Evolutionary conservation across 1,140 invertebrate species (phyloP).

Genomic region (Drosophila triauraria): DNA sequence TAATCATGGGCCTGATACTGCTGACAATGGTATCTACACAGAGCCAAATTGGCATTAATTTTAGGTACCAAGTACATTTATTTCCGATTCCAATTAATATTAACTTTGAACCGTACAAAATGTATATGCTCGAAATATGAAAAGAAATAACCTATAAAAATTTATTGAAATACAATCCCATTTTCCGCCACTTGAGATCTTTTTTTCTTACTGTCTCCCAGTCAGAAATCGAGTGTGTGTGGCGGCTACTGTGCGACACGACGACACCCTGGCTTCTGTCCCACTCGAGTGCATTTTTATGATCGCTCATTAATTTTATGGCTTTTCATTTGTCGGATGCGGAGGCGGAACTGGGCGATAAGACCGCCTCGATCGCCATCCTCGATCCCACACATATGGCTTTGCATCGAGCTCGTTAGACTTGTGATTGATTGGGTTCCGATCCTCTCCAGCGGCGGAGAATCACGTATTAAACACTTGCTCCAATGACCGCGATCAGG

Average conservation of each 20-base stretch:
- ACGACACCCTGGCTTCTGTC: slow-evolving; percentile 21
- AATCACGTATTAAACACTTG: slow-evolving; percentile 49
- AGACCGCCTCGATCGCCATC: slow-evolving; percentile 23
- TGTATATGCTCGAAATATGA: neutral
- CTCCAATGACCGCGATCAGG: slow-evolving; percentile 72
- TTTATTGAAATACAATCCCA: slow-evolving; percentile 5
- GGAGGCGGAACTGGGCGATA: slow-evolving; percentile 50
- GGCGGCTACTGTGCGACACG: slow-evolving; percentile 36
- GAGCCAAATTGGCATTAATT: neutral
- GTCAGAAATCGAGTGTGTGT: slow-evolving; percentile 39
- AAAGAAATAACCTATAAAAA: neutral
- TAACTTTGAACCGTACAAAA: no score
- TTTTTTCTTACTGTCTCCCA: slow-evolving; percentile 4
- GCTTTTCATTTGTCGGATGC: slow-evolving; percentile 76
- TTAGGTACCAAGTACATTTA: no score
- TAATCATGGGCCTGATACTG: slow-evolving; percentile 53
- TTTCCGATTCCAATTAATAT: no score
- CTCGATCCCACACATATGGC: slow-evolving; percentile 32
- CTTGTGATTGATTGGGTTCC: slow-evolving; percentile 31
- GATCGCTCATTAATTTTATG: slow-evolving; percentile 80
- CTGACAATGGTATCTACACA: slow-evolving; percentile 1
- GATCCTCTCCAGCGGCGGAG: neutral
- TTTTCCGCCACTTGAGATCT: neutral
- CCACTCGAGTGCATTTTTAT: slow-evolving; percentile 78
- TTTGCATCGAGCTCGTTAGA: neutral